Evolutionary conservation across 1,140 invertebrate genomes (phyloP), one percentile per base, ranked within the genome.

Genomic region (Drosophila seguyi): DNA sequence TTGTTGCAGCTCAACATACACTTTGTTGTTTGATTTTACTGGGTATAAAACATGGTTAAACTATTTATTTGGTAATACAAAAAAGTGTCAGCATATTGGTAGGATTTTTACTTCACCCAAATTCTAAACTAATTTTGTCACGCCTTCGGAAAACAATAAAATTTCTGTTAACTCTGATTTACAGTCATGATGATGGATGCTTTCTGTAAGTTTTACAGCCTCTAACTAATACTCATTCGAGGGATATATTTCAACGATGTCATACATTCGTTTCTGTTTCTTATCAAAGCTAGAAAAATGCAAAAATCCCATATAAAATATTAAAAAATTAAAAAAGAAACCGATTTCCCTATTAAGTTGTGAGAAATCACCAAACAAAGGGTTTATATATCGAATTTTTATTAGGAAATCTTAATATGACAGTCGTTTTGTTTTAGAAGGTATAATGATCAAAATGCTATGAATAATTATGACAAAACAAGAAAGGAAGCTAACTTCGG

Each of bases 181-280:
- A n/a, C 42, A n/a, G 18, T 34, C 4, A 13, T 22, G 10, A 16
- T 65, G 27, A 69, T 52, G 44, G 18, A 69, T 18, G n/a, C 4
- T 13, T 65, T 42, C 44, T 48, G 11, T 61, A 38, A 39, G n/a
- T 39, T 31, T 3, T 8, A 63, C 7, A 50, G 25, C 18, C 25
- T 31, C 31, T 69, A 47, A 69, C 38, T 69, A 66, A 69, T 44
- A 25, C 47, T 6, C 16, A 36, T 18, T 34, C 10, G 5, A 18
- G 22, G 16, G 22, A 29, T 61, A 44, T 44, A 27, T 31, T 38
- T n/a, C 61, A 47, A 38, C 36, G 3, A 39, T 62, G 41, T 53
- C 20, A 13, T 3, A 18, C 8, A 25, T 6, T 13, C 16, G 6
- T 36, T 50, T 27, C 27, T 39, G 36, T 31, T 31, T 41, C 16